These are phyloP conservation scores for Eilema caniola DNA, from an alignment of 2,888 invertebrate genomes.

Conservation along the genomic window DNA sequence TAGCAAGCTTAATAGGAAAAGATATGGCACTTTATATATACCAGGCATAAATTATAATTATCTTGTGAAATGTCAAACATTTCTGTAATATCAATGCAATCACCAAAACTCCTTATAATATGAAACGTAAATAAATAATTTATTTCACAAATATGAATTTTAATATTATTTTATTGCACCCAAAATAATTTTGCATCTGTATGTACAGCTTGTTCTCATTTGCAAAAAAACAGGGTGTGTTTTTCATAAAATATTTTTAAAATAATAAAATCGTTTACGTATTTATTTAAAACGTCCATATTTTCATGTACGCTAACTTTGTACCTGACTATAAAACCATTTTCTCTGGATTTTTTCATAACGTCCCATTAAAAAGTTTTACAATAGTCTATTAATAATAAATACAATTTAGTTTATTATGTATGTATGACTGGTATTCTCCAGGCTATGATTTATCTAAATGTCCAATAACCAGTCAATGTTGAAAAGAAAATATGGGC, in stretches of 20 bases:
- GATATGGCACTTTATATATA: background rate
- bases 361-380: background rate
- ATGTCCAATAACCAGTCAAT: constrained; percentile 27
- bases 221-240: constrained; percentile 53
- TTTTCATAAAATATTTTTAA: constrained; percentile 42
- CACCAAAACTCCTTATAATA: background rate
- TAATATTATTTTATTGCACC: constrained; percentile 46
- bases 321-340: constrained; percentile 5
- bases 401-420: background rate
- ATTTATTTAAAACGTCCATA: constrained; percentile 31
- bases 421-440: no score
- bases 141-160: background rate
- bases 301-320: constrained; percentile 13
- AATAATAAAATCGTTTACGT: constrained; percentile 33
- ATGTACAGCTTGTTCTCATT: constrained; percentile 48
- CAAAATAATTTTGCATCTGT: constrained; percentile 39
- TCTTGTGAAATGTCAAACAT: background rate
- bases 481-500: constrained; percentile 19
- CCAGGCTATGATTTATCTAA: constrained; percentile 41
- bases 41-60: background rate
- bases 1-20: background rate
- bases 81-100: constrained; percentile 1
- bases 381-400: background rate
- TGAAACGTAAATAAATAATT: background rate
- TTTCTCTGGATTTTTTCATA: background rate